Evolutionary conservation across 2,888 invertebrate genomes (phyloP), one percentile per base, ranked within the genome.

Genomic region (Perizoma flavofasciatum): DNA sequence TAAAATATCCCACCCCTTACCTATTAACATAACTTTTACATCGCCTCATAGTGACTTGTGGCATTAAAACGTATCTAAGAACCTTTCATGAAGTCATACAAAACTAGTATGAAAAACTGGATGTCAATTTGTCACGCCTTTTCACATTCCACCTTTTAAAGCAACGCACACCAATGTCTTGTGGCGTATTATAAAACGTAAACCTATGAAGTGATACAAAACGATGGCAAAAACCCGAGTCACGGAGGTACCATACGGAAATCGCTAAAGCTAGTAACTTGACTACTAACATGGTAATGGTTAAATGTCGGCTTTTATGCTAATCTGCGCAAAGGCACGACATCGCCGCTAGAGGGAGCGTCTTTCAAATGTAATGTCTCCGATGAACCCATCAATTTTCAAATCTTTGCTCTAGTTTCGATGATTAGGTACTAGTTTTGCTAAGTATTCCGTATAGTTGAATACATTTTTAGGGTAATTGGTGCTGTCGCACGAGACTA

Each of bases 281-380:
- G 66, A 53, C 56, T 68, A 67, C 46, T 53, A 59, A 65, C 66
- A 56, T 55, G 68, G 72, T 74, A 82, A 78, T 82, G 81, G 79
- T 81, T 79, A 79, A 82, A 77, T 80, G 83, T 82, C 81, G 82
- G 81, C 84, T 81, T 86, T 87, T 86, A 89, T 88, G 88, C 83
- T 86, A 88, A 87, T 86, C 79, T 73, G 77, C 71, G 76, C 74
- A 77, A 78, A 78, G 82, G 81, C 87, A 89, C 87, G 88, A 85
- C 82, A 87, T 79, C 79, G 59, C 63, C 33, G 57, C 52, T 53
- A 55, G 60, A 50, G 54, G 57, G 62, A 69, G 59, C 61, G 59
- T 66, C 67, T 69, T 69, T 65, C 63, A 66, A 67, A 63, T 58
- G 50, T 75, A 71, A 75, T 78, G 71, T 74, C 69, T 62, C 71